Evolutionary conservation across 1,140 invertebrate genomes (phyloP).

Genomic region (Anoplolepis gracilipes): DNA sequence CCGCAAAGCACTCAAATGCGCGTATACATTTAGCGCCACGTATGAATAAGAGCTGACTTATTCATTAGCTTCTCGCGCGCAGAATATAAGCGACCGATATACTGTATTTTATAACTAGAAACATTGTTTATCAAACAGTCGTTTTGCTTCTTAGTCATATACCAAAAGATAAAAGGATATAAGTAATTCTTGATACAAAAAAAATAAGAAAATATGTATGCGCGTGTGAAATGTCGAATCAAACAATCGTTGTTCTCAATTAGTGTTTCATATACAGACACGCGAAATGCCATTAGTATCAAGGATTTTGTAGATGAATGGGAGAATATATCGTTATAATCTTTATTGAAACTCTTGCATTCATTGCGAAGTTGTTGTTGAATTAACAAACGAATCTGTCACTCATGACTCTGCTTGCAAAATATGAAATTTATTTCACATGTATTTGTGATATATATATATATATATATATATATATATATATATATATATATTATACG

Average conservation of each 20-base stretch:
- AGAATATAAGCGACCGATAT: background rate
- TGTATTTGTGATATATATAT: background rate
- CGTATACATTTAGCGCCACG: background rate
- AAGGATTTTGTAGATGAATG: background rate
- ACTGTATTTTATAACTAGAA: background rate
- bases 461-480: background rate
- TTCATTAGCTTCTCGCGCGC: slow-evolving; percentile 3
- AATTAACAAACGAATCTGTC: background rate
- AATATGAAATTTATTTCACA: background rate
- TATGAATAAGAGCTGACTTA: slow-evolving; percentile 23
- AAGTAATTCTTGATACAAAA: background rate
- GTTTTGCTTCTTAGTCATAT: background rate
- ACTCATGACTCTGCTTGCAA: too few relatives aligned
- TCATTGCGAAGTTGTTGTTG: background rate
- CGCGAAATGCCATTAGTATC: too few relatives aligned
- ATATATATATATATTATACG: background rate
- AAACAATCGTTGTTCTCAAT: background rate
- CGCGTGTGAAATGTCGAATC: background rate
- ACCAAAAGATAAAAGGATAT: background rate
- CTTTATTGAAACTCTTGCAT: background rate
- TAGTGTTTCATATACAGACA: background rate
- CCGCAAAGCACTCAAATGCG: slow-evolving; percentile 27
- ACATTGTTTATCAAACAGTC: background rate
- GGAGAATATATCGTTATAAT: background rate
- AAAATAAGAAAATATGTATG: background rate